Conservation (phyloP, 2,113 vertebrate genomes). For the Engraulis encrasicolus region DNA sequence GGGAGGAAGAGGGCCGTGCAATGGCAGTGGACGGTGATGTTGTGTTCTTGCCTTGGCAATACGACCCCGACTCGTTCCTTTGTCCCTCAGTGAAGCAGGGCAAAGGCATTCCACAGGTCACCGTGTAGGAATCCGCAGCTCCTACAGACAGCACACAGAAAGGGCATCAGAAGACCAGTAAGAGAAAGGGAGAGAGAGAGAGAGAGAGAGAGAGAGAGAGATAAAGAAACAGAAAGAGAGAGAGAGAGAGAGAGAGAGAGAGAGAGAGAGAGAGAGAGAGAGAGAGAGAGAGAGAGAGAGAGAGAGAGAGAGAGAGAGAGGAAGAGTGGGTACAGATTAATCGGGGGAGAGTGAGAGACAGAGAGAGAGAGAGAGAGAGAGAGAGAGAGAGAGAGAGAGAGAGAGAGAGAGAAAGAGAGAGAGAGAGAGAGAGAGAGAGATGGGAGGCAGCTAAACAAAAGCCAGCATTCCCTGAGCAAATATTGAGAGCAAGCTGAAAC, state of each 20-base stretch:
- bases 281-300: slow-evolving; percentile 48
- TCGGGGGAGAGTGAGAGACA: background rate
- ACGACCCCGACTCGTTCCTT: slow-evolving; percentile 68
- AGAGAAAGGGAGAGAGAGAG: background rate
- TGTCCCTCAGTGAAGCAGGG: slow-evolving; percentile 73
- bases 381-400: slow-evolving; percentile 51
- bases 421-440: background rate
- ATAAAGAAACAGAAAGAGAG: slow-evolving; percentile 5
- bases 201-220: slow-evolving; percentile 54
- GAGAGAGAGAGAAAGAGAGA: slow-evolving; percentile 33
- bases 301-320: background rate
- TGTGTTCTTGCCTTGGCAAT: slow-evolving; percentile 73
- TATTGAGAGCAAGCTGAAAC: slow-evolving; percentile 60
- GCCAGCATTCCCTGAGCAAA: slow-evolving; percentile 58
- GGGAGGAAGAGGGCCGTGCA: background rate
- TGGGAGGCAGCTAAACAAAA: slow-evolving; percentile 56
- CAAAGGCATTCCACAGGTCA: slow-evolving; percentile 81
- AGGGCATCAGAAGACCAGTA: slow-evolving; percentile 1
- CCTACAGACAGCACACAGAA: slow-evolving; percentile 69
- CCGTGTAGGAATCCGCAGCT: slow-evolving; percentile 81
- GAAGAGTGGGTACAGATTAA: slow-evolving; percentile 41
- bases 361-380: background rate
- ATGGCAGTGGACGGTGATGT: background rate
- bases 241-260: background rate
- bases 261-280: slow-evolving; percentile 38